Conservation (phyloP, 1,140 invertebrate genomes). For the Laupala kohalensis region DNA sequence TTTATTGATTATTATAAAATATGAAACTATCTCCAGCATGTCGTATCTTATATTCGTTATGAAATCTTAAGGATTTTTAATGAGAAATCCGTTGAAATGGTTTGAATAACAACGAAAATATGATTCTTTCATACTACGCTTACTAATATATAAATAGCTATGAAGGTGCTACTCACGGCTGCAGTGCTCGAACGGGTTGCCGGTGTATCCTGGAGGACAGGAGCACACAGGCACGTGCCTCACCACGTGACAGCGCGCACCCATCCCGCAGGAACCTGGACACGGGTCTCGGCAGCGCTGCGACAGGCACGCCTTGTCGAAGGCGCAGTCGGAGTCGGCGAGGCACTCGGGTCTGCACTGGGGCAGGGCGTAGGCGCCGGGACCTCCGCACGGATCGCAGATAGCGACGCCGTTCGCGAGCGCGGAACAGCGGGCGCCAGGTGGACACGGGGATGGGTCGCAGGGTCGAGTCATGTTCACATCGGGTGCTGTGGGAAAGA, state of each 20-base stretch:
- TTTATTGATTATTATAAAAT: no score
- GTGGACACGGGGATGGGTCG: constrained; percentile 59
- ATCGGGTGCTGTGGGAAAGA: not conserved
- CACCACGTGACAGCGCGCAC: constrained; percentile 60
- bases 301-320: constrained; percentile 59
- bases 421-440: constrained; percentile 48
- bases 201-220: constrained; percentile 53
- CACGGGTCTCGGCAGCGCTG: constrained; percentile 68
- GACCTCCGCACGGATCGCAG: constrained; percentile 59
- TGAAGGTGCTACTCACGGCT: constrained; percentile 27
- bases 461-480: constrained; percentile 36
- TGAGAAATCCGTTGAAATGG: no score
- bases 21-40: no score
- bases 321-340: constrained; percentile 60
- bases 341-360: constrained; percentile 64
- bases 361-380: constrained; percentile 50
- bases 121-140: no score
- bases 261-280: constrained; percentile 64
- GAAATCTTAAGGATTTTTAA: no score
- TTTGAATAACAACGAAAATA: no score
- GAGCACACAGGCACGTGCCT: constrained; percentile 63
- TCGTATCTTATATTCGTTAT: no score
- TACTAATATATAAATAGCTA: no score
- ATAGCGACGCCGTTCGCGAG: constrained; percentile 58
- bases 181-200: constrained; percentile 73